These are phyloP conservation scores for Hippocampus barbouri DNA, from an alignment of 2,113 vertebrate genomes.

Conservation along the genomic window DNA sequence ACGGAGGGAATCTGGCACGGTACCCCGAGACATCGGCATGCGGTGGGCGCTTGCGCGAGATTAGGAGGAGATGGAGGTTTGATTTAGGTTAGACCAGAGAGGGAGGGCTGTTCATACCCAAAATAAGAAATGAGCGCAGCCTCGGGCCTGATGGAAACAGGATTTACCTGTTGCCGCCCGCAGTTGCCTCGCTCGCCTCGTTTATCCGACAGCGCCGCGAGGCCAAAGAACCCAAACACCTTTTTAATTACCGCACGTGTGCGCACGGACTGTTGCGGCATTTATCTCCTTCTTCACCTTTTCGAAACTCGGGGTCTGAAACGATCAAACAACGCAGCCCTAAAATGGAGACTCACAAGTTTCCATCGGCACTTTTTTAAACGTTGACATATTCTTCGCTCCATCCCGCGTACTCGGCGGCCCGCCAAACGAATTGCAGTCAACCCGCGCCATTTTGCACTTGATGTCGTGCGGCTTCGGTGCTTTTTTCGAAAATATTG, in stretches of 20 bases:
- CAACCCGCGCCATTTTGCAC: too few relatives aligned
- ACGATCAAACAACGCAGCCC: slow-evolving; percentile 29
- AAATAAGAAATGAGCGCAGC: slow-evolving; percentile 51
- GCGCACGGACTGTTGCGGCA: not conserved
- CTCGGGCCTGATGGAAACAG: slow-evolving; percentile 63
- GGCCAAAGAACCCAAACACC: slow-evolving; percentile 42
- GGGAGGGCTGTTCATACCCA: slow-evolving; percentile 23
- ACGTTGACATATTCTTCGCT: slow-evolving; percentile 6
- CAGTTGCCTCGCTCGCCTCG: slow-evolving; percentile 52
- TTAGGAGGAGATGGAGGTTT: slow-evolving; percentile 21
- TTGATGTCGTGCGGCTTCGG: too few relatives aligned
- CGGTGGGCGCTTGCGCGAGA: slow-evolving; percentile 35
- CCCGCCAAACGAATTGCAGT: slow-evolving; percentile 30
- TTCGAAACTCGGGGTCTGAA: slow-evolving; percentile 10
- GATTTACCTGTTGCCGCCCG: slow-evolving; percentile 68
- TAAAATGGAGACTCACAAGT: slow-evolving; percentile 23
- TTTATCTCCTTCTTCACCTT: slow-evolving; percentile 3
- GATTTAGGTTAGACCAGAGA: slow-evolving; percentile 35
- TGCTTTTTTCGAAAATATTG: too few relatives aligned
- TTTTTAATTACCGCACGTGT: slow-evolving; percentile 41
- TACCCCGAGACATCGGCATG: slow-evolving; percentile 15
- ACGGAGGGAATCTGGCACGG: slow-evolving; percentile 12
- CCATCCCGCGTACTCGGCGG: slow-evolving; percentile 23
- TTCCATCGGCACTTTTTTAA: not conserved
- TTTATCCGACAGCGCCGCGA: slow-evolving; percentile 39